Evolutionary conservation across 2,113 vertebrate genomes (phyloP).

Genomic region (Charadrius vociferus): DNA sequence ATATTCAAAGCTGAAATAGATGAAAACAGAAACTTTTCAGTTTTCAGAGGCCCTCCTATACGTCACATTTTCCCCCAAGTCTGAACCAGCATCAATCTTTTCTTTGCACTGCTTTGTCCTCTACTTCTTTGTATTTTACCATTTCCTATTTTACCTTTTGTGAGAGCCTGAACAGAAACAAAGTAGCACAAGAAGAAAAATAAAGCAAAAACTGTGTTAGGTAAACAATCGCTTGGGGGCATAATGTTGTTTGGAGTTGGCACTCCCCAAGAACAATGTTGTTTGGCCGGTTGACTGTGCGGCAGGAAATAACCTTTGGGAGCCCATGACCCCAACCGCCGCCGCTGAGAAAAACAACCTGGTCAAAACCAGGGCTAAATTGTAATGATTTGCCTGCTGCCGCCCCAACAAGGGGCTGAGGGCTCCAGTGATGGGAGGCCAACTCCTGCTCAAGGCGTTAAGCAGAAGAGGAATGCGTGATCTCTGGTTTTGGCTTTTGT

Average conservation of each 20-base stretch:
- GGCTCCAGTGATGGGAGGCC: not conserved
- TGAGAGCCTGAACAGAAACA: not conserved
- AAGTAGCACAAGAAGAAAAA: not conserved
- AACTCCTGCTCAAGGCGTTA: not conserved
- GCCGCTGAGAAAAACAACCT: not conserved
- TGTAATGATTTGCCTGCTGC: not conserved
- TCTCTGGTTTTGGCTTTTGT: not conserved
- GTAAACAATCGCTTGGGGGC: not conserved
- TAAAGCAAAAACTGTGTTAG: not conserved
- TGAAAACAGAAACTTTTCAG: not conserved
- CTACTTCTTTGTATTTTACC: not conserved
- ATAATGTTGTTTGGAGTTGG: not conserved
- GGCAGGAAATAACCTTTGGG: constrained; percentile 41
- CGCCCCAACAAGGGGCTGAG: not conserved
- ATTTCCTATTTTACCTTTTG: not conserved
- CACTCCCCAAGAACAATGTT: constrained; percentile 17
- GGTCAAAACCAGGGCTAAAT: not conserved
- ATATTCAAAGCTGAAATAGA: not conserved
- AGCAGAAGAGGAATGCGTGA: not conserved
- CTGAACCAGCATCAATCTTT: not conserved
- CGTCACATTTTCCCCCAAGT: not conserved
- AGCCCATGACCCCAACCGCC: not conserved
- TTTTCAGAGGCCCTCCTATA: not conserved
- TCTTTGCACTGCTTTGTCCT: not conserved
- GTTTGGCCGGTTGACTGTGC: not conserved